Percentiles rank a stretch among this genome's conserved stretches.
These are phyloP conservation scores for Isaurus tuberculatus DNA, from an alignment of 92 coral and sea anemone species.

Conservation along the genomic window DNA sequence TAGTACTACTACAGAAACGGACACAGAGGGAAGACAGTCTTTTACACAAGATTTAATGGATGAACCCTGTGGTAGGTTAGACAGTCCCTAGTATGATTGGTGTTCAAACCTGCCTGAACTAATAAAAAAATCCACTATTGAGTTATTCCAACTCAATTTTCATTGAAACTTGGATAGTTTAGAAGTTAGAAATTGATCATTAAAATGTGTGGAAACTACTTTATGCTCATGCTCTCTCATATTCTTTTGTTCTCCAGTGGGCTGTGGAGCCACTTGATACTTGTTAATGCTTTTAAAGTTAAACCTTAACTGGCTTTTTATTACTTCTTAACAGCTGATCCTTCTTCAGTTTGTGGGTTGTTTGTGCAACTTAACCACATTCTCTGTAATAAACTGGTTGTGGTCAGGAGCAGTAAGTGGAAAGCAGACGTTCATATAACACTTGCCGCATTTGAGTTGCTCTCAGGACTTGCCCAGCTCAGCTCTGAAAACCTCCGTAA, in stretches of 20 bases:
- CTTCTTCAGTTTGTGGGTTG: conserved; percentile 82
- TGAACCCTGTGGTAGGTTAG: conserved; percentile 73
- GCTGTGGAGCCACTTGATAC: too few relatives aligned
- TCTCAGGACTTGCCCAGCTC: conserved; percentile 73
- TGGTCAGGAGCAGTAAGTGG: conserved; percentile 94
- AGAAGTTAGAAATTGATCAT: too few relatives aligned
- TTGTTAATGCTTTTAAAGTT: too few relatives aligned
- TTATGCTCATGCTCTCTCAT: too few relatives aligned
- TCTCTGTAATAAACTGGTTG: conserved; percentile 91
- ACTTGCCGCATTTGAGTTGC: conserved; percentile 69
- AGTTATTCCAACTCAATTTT: too few relatives aligned
- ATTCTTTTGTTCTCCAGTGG: too few relatives aligned
- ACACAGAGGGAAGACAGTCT: conserved; percentile 50
- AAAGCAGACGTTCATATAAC: conserved; percentile 93
- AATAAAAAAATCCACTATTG: too few relatives aligned
- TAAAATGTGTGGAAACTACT: too few relatives aligned
- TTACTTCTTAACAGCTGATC: conserved; percentile 54
- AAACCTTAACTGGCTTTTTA: background rate
- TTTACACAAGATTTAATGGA: conserved; percentile 50
- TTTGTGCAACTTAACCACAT: conserved; percentile 91
- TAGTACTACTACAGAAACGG: conserved; percentile 48
- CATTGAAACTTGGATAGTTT: too few relatives aligned
- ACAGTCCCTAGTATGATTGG: background rate
- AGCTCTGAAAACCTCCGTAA: conserved; percentile 36
- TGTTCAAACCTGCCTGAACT: background rate